phyloP scores from a whole-genome alignment of 1,140 invertebrate genomes.

The Apis florea region DNA sequence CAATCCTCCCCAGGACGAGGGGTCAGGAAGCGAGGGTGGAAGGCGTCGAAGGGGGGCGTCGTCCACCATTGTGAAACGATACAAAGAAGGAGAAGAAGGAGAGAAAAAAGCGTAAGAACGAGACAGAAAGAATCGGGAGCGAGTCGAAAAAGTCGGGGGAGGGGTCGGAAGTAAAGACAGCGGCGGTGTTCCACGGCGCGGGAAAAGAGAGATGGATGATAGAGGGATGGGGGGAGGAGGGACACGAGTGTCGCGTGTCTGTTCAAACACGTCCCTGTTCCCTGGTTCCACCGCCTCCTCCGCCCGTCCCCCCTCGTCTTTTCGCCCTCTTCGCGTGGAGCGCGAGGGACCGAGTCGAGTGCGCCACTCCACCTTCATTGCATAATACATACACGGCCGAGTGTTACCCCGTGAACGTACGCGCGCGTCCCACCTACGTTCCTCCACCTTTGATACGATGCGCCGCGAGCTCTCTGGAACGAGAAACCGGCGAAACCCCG shows the following conservation, averaged over 20 bases:
- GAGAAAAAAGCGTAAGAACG: conserved; percentile 18
- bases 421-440: background rate
- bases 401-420: conserved; percentile 25
- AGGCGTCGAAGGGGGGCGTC: conserved; percentile 16
- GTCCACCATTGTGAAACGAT: conserved; percentile 69
- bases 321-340: conserved; percentile 20
- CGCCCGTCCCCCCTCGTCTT: conserved; percentile 24
- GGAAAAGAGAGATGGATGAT: background rate
- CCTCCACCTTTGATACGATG: conserved; percentile 25
- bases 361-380: conserved; percentile 60
- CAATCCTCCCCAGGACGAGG: conserved; percentile 46
- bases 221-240: conserved; percentile 49
- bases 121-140: conserved; percentile 16
- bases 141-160: conserved; percentile 8
- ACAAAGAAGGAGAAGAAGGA: conserved; percentile 67
- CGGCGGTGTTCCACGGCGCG: background rate
- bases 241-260: conserved; percentile 74
- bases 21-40: conserved; percentile 28
- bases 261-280: conserved; percentile 69
- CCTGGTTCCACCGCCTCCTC: conserved; percentile 17
- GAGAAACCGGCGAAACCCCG: conserved; percentile 2
- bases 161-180: conserved; percentile 30
- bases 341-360: conserved; percentile 44
- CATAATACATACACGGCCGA: conserved; percentile 59
- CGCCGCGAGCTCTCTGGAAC: background rate